Base-by-base conservation (phyloP, 1,140 invertebrate genomes). In the Euura lappo region DNA sequence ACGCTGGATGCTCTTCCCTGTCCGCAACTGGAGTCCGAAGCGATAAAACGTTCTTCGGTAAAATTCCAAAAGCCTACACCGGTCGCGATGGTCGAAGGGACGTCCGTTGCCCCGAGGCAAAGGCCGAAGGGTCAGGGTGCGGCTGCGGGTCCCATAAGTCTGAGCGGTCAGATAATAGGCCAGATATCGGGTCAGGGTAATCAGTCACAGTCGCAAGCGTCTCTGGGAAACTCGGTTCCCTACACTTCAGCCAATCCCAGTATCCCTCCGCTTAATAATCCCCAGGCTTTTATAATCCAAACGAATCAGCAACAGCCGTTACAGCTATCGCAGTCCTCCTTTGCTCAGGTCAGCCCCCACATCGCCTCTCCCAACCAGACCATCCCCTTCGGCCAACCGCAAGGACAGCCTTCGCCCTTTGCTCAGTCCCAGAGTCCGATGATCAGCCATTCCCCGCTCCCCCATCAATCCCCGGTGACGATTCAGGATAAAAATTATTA, bases 71-170 rank as follows among this genome's bases (percentile, higher is more conserved):
- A 90, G 72, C 81, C 88, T 0, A 82, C 89, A 47, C 84, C 88
- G 66, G 83, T 89, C 7, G 85, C 90, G 13, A 74, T 90, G 42
- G 88, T 91, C n/a, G 90, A 93, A 79, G 91, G 93, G 68, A 97
- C 96, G 4, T 95, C 94, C 69, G 95, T 97, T 4, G 94, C 93
- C 11, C 96, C 96, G 4, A 87, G 95, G 66, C 95, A 96, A 81
- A 88, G 96, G 75, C 96, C 95, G 8, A 96, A 97, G 81, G 93
- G 90, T 72, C 87, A 89, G 75, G 82, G 83, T 45, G 85, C 87
- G 0, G 82, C 80, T 4, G 84, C 85, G n/a, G 86, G 86, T 51
- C 85, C 86, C 10, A 87, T 87, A 47, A 88, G 75, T 74, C 76
- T 88, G 65, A 81, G 84, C 64, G 85, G 86, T 3, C 86, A 88